Evolutionary conservation across 2,113 vertebrate genomes (phyloP), one percentile per base, ranked within the genome.

Genomic region (Leuciscus idus): DNA sequence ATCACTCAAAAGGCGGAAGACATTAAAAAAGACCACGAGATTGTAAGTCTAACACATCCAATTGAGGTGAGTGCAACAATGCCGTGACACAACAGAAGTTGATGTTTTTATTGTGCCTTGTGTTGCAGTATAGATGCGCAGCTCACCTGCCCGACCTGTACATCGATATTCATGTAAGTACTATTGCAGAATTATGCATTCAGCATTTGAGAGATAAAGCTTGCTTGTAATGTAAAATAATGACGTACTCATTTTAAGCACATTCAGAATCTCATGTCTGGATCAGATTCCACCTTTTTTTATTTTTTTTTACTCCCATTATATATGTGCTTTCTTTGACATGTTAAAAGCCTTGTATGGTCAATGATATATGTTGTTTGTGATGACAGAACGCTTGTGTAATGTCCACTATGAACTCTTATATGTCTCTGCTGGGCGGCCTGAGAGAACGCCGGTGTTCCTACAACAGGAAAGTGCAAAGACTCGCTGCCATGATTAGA

Each of bases 111-210:
- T 84, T 85, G 11, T 74, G 68, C 43, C 62, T 50, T 73, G 23
- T 80, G 72, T 74, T 30, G 75, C 87, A 85, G 28, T 61, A 92
- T 91, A 83, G 79, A 28, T 94, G 93, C 83, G 89, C 92, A 88
- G 77, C 87, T 10, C 88, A 91, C 62, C 88, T 94, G 85, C 93
- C 93, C 43, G 23, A 92, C 21, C 88, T 94, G 64, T 84, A 91
- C 77, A 73, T 94, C 46, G 93, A 94, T 61, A 70, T 94, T 23
- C 92, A 94, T 86, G 93, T 93, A 80, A 94, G 93, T 95, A 43
- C 7, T 26, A 30, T 8, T 80, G 43, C 50, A 21, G 9, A 30
- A 61, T 64, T 6, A 19, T 7, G 4, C 72, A 9, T 6, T 17
- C 73, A 17, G 13, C 6, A 8, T 50, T 19, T 17, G 13, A 28